A percentile compares a stretch with the other conserved stretches of the same genome.
Conservation (phyloP, 2,113 vertebrate genomes). For the Centrocercus urophasianus region DNA sequence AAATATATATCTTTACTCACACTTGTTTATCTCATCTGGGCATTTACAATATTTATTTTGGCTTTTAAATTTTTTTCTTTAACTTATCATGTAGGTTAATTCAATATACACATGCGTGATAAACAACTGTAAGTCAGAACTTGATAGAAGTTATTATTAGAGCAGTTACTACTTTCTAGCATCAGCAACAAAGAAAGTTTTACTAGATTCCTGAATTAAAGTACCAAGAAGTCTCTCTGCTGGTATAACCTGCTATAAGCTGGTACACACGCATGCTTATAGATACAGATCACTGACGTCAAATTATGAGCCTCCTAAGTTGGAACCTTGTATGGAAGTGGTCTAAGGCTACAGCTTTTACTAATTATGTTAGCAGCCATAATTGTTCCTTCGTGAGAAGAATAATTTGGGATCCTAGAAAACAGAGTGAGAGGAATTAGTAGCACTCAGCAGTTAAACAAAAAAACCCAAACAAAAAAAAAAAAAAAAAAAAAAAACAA, state of each 20-base stretch:
- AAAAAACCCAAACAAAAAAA: background rate
- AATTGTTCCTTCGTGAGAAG: background rate
- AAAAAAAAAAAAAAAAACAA: background rate
- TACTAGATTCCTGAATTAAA: background rate
- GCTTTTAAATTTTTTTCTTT: background rate
- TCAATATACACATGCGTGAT: background rate
- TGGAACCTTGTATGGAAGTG: background rate
- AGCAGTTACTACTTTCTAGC: background rate
- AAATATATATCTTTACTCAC: background rate
- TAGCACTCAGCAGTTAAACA: too few relatives aligned
- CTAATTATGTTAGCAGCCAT: background rate
- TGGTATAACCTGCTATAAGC: too few relatives aligned
- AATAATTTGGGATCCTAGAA: background rate
- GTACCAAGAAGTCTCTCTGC: background rate
- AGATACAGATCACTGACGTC: background rate
- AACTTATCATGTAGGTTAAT: background rate
- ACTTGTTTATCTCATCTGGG: background rate
- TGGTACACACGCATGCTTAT: rapidly evolving
- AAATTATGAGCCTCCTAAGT: background rate
- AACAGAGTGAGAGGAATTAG: background rate
- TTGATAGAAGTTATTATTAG: background rate
- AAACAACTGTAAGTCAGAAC: background rate
- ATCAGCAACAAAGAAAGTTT: background rate
- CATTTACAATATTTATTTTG: background rate
- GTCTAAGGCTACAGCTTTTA: background rate